Percentiles rank a stretch among this genome's conserved stretches.
Evolutionary conservation across 2,797 vertebrate genomes (phyloP).

Genomic region (Rhynchotus rufescens): DNA sequence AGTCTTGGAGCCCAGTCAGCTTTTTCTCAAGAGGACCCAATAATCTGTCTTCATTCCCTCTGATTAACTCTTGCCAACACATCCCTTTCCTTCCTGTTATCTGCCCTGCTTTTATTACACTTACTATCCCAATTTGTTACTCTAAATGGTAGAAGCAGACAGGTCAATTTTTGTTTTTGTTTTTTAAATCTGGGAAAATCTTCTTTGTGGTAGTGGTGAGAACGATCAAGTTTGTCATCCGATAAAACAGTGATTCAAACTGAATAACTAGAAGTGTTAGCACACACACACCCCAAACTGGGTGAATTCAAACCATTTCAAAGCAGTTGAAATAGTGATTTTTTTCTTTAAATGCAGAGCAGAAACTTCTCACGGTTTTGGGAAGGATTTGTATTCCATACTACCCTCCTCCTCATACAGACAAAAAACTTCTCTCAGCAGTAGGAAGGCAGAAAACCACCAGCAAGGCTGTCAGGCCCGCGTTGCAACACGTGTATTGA

Average conservation of each 20-base stretch:
- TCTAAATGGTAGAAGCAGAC: not conserved
- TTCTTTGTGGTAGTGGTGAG: not conserved
- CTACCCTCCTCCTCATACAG: accelerated
- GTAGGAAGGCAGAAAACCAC: not conserved
- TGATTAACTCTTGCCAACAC: not conserved
- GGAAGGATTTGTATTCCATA: accelerated
- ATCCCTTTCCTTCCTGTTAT: not conserved
- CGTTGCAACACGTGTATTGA: not conserved
- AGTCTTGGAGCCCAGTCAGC: too few species aligned
- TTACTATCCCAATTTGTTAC: not conserved
- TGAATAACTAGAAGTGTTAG: not conserved
- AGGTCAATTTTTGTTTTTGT: not conserved
- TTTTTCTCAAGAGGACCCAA: not conserved
- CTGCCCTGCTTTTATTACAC: not conserved
- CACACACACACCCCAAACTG: not conserved
- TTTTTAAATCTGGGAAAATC: not conserved
- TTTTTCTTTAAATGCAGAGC: not conserved
- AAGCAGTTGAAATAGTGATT: not conserved
- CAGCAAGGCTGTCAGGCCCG: not conserved
- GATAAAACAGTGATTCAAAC: not conserved
- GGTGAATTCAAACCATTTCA: not conserved
- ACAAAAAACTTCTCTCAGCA: not conserved
- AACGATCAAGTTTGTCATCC: not conserved
- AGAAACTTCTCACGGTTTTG: not conserved
- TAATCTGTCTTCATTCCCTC: not conserved